Evolutionary conservation across 2,797 vertebrate species (phyloP).

Genomic region (Oryzias dopingdopingensis): DNA sequence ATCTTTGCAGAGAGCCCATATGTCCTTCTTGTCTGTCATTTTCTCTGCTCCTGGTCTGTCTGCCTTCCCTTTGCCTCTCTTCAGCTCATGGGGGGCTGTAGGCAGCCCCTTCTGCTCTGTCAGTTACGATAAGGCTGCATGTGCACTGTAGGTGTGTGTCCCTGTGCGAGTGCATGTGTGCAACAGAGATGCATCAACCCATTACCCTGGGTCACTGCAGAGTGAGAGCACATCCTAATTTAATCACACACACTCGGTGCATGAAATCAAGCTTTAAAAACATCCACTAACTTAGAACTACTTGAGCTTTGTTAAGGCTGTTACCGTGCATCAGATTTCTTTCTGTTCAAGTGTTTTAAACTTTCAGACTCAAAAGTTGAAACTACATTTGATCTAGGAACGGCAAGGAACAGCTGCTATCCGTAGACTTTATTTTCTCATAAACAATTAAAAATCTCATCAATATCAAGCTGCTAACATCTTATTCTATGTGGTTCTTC

Average conservation of each 20-base stretch:
- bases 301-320: constrained; percentile 49
- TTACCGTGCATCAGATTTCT: constrained; percentile 27
- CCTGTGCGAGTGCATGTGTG: constrained; percentile 18
- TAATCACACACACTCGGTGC: constrained; percentile 53
- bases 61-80: constrained; percentile 33
- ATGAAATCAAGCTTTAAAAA: constrained; percentile 63
- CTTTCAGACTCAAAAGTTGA: background rate
- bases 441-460: too few relatives aligned
- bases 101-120: constrained; percentile 59
- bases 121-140: constrained; percentile 47
- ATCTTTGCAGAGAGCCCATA: constrained; percentile 3
- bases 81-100: constrained; percentile 37
- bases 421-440: too few relatives aligned
- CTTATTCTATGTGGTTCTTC: too few relatives aligned
- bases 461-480: too few relatives aligned
- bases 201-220: constrained; percentile 57
- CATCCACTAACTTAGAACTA: constrained; percentile 44
- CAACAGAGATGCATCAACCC: constrained; percentile 39
- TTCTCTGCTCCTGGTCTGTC: constrained; percentile 22
- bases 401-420: background rate
- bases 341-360: constrained; percentile 18
- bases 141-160: constrained; percentile 24
- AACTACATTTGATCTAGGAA: background rate
- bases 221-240: constrained; percentile 56
- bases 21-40: constrained; percentile 19